Conservation (phyloP, 2,888 invertebrate species). For the Sympetrum striolatum region DNA sequence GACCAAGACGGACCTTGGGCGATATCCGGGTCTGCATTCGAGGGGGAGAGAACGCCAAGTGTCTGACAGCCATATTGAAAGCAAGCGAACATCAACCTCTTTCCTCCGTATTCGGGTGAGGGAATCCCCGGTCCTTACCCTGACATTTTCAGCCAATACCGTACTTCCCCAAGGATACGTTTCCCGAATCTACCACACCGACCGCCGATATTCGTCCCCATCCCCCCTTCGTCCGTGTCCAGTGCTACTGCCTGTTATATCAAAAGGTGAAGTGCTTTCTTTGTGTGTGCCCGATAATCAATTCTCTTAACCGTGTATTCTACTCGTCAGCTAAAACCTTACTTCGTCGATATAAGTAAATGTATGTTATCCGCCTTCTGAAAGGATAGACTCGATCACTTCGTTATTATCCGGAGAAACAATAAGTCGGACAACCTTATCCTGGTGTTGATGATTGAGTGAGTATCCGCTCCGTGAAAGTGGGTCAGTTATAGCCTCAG, state of each 20-base stretch:
- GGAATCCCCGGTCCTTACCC: neutral
- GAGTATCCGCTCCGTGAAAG: neutral
- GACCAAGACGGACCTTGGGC: neutral
- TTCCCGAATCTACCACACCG: neutral
- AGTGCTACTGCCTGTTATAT: neutral
- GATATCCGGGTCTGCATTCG: neutral
- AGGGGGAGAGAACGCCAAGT: neutral
- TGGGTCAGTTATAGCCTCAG: neutral
- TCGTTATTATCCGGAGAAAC: too few species aligned
- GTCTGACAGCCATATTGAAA: slow-evolving; percentile 37
- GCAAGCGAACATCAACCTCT: neutral
- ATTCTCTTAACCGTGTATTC: neutral
- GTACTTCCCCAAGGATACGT: neutral
- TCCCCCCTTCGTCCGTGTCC: neutral
- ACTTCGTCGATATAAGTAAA: neutral
- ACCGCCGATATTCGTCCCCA: neutral
- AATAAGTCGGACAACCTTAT: neutral
- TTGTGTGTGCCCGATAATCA: neutral
- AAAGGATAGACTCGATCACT: too few species aligned
- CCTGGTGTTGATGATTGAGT: neutral
- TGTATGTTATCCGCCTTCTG: too few species aligned
- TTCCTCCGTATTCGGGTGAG: neutral
- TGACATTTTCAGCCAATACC: neutral
- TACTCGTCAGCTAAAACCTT: neutral
- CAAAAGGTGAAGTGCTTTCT: neutral